These are phyloP conservation scores for Brachionus angularis DNA, from an alignment of 1,140 invertebrate species.

Conservation along the genomic window DNA sequence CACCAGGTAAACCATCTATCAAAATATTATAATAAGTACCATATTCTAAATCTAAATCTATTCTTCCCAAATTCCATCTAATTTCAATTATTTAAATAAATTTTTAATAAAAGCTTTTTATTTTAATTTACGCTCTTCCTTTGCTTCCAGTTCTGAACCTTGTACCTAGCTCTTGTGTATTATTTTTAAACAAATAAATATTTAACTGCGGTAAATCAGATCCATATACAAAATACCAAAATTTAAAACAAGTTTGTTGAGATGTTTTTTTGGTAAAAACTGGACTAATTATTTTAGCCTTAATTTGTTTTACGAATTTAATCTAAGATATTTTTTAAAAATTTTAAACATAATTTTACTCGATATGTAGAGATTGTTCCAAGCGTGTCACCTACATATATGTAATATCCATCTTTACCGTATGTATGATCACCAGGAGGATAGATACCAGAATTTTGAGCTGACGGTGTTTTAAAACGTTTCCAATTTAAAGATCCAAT, in stretches of 20 bases:
- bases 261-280: not conserved
- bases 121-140: not conserved
- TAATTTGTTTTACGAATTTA: no score
- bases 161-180: not conserved
- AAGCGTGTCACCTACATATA: not conserved
- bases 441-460: not conserved
- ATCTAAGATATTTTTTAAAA: no score
- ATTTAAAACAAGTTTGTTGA: not conserved
- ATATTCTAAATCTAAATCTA: slow-evolving; percentile 11
- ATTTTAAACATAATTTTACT: no score
- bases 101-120: not conserved
- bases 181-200: slow-evolving; percentile 17
- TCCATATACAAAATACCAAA: slow-evolving; percentile 42
- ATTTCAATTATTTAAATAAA: not conserved
- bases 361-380: no score
- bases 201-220: not conserved
- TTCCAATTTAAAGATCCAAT: not conserved
- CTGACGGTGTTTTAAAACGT: not conserved
- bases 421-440: slow-evolving; percentile 13
- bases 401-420: slow-evolving; percentile 16
- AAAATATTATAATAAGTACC: not conserved
- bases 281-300: slow-evolving; percentile 1
- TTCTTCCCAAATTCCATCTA: slow-evolving; percentile 24
- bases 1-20: not conserved
- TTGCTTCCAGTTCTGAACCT: slow-evolving; percentile 9